A percentile compares a stretch with the other conserved stretches of the same genome.
Conservation (phyloP, 1,140 invertebrate genomes). For the Heliconius melpomene region DNA sequence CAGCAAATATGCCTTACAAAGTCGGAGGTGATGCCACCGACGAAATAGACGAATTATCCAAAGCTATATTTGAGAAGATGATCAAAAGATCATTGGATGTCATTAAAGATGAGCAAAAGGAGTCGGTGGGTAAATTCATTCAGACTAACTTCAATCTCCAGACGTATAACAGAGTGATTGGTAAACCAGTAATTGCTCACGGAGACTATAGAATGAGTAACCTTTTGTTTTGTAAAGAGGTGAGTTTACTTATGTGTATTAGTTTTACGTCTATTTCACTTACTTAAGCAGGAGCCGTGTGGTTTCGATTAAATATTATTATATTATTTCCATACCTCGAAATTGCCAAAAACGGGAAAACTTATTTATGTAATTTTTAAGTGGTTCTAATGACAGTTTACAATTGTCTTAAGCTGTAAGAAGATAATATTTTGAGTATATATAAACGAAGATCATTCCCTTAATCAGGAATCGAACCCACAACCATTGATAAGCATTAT, state of each 20-base stretch:
- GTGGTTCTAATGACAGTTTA: no score
- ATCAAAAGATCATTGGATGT: constrained; percentile 20
- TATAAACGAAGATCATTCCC: no score
- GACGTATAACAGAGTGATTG: constrained; percentile 39
- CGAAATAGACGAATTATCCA: constrained; percentile 7
- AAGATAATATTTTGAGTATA: no score
- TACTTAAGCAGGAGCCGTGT: no score
- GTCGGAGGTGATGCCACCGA: constrained; percentile 1
- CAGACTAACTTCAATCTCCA: constrained; percentile 15
- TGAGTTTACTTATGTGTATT: constrained; percentile 4
- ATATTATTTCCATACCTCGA: no score
- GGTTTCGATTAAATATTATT: no score
- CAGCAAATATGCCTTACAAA: constrained; percentile 33
- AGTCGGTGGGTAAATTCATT: constrained; percentile 38
- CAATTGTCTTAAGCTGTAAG: no score
- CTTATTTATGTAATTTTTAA: no score
- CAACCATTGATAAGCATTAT: no score
- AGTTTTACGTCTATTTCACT: not conserved
- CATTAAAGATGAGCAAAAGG: constrained; percentile 39
- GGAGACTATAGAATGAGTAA: constrained; percentile 66
- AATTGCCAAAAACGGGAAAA: no score
- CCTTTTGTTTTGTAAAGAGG: constrained; percentile 51
- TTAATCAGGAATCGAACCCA: no score
- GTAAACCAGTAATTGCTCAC: constrained; percentile 50
- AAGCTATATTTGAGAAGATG: constrained; percentile 29